These are phyloP conservation scores for Saccostrea cuccullata DNA, from an alignment of 1,140 invertebrate genomes.

Conservation along the genomic window DNA sequence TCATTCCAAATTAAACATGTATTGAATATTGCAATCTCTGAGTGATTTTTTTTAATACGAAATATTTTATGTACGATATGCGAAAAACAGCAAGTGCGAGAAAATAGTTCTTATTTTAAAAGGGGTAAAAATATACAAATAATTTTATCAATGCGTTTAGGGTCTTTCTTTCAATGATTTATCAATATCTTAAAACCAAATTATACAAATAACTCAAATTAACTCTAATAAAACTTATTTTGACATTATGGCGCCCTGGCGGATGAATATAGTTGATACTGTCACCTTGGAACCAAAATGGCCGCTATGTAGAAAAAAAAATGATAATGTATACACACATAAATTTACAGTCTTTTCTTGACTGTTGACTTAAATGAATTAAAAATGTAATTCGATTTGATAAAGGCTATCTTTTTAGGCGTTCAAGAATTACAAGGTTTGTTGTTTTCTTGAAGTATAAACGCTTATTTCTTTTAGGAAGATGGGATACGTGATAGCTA, in stretches of 20 bases:
- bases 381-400: not conserved
- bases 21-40: too few relatives aligned
- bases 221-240: not conserved
- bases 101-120: not conserved
- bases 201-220: not conserved
- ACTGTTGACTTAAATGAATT: not conserved
- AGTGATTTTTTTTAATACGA: not conserved
- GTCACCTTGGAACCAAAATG: constrained; percentile 57
- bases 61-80: not conserved
- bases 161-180: not conserved
- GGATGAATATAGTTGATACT: constrained; percentile 48
- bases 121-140: not conserved
- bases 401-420: not conserved
- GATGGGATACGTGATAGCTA: too few relatives aligned
- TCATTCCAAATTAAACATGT: too few relatives aligned
- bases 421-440: too few relatives aligned
- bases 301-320: constrained; percentile 16
- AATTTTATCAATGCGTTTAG: not conserved
- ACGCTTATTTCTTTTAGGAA: too few relatives aligned
- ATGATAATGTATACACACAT: constrained; percentile 30
- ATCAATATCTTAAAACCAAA: not conserved
- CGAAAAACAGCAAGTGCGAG: not conserved
- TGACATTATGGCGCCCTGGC: constrained; percentile 18
- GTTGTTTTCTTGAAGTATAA: too few relatives aligned
- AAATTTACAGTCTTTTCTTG: not conserved